Evolutionary conservation across 2,113 vertebrate species (phyloP), one percentile per base, ranked within the genome.

Genomic region (Semnopithecus entellus): DNA sequence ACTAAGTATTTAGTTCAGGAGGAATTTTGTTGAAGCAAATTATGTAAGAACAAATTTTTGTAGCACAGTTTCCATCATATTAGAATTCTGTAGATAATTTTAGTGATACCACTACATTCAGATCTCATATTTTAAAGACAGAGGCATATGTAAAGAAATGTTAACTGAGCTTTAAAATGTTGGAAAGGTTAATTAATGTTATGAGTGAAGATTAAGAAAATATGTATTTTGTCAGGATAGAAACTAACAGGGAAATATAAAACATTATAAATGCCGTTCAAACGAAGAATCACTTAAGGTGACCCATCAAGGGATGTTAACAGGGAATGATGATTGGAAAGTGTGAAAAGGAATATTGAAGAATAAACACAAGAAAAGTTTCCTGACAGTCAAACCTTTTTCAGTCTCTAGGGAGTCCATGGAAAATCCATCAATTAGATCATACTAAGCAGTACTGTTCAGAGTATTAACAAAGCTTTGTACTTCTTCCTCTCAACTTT

Each of bases 281-380:
- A 95, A 92, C 61, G 20, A 97, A 52, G 45, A 93, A 64, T 79
- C 35, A 13, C 57, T 83, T 92, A 73, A 92, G 55, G 70, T 84
- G 52, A 35, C 20, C 45, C 75, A n/a, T 13, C 4, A 16, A 95
- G 70, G 23, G 43, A 80, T 61, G 8, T 55, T 84, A 97, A 81
- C 6, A 50, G 50, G 25, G 50, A 90, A 85, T 82, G 61, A 75
- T 90, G 84, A 73, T 50, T 92, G 76, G 92, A 92, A 97, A 96
- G 18, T 76, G 86, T 72, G 59, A 87, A 94, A 97, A 89, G 84
- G 59, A 97, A 97, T 96, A 97, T 5, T 75, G 52, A 97, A 89
- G 85, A 96, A 88, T 64, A 95, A 93, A 97, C 81, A 90, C 66
- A 88, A 70, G 70, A 59, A 83, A 86, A 59, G 10, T 90, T 97